Evolutionary conservation across 2,888 invertebrate genomes (phyloP).

Genomic region (Eustalomyia histrio): DNA sequence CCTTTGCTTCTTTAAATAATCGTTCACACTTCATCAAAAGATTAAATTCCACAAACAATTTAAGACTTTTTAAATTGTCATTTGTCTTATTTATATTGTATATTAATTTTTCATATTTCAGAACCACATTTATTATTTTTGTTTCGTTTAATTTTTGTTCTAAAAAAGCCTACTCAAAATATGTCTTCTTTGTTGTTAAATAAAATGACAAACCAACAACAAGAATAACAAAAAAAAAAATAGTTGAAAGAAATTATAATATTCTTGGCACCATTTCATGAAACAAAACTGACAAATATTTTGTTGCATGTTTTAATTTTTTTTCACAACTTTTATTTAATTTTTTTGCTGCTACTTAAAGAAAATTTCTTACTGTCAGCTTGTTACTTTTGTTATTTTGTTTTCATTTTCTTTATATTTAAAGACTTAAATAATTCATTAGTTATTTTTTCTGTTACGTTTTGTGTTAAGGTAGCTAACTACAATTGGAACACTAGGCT

Average conservation of each 20-base stretch:
- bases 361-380: conserved; percentile 60
- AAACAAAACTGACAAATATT: conserved; percentile 69
- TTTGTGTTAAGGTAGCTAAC: neutral
- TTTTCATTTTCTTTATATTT: conserved; percentile 50
- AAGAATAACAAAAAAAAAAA: conserved; percentile 66
- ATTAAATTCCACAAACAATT: conserved; percentile 33
- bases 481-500: neutral
- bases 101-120: conserved; percentile 55
- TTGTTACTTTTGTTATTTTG: conserved; percentile 49
- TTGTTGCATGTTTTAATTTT: conserved; percentile 61
- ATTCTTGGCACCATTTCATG: conserved; percentile 67
- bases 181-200: conserved; percentile 60
- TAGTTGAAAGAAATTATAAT: conserved; percentile 64
- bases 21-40: conserved; percentile 9
- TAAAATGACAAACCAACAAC: conserved; percentile 54
- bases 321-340: conserved; percentile 22
- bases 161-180: conserved; percentile 64
- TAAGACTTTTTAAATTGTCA: conserved; percentile 47
- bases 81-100: conserved; percentile 49
- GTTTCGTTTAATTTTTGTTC: neutral
- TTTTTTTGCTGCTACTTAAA: conserved; percentile 46
- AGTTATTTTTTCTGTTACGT: conserved; percentile 23
- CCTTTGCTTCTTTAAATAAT: neutral
- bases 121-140: conserved; percentile 35
- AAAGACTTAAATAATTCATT: conserved; percentile 67